Percentiles rank a stretch among this genome's conserved stretches.
Evolutionary conservation across 2,888 invertebrate species (phyloP).

Genomic region (Drosophila subsilvestris): DNA sequence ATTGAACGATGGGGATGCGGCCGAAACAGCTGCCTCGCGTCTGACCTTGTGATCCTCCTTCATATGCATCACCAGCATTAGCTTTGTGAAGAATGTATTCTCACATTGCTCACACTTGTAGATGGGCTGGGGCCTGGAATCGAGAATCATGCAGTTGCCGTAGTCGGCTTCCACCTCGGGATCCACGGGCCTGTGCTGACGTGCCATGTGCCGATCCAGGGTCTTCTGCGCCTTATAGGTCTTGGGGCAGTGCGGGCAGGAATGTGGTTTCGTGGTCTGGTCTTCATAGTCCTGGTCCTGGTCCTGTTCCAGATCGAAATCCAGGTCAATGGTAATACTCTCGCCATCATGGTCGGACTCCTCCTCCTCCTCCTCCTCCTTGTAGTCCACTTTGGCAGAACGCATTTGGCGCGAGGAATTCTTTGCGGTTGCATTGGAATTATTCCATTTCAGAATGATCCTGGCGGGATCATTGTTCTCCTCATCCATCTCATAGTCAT

Average conservation of each 20-base stretch:
- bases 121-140: constrained; percentile 12
- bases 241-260: constrained; percentile 52
- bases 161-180: constrained; percentile 51
- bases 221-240: constrained; percentile 55
- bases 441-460: constrained; percentile 62
- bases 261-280: constrained; percentile 4
- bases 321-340: neutral
- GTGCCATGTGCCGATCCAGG: constrained; percentile 54
- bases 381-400: constrained; percentile 54
- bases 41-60: constrained; percentile 59
- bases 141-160: constrained; percentile 35
- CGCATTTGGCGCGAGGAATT: constrained; percentile 41
- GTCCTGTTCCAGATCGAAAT: constrained; percentile 8
- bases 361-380: constrained; percentile 59
- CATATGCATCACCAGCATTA: constrained; percentile 60
- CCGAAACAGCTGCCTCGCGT: constrained; percentile 8
- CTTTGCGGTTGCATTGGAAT: neutral
- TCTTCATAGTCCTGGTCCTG: neutral
- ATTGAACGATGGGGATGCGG: constrained; percentile 30
- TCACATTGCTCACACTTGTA: constrained; percentile 69
- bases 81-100: constrained; percentile 60
- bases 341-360: constrained; percentile 33
- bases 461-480: constrained; percentile 31
- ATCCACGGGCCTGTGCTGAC: constrained; percentile 48
- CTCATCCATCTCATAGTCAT: constrained; percentile 14